These are phyloP conservation scores for Phoebastria nigripes DNA, from an alignment of 2,797 vertebrate genomes.

Conservation along the genomic window DNA sequence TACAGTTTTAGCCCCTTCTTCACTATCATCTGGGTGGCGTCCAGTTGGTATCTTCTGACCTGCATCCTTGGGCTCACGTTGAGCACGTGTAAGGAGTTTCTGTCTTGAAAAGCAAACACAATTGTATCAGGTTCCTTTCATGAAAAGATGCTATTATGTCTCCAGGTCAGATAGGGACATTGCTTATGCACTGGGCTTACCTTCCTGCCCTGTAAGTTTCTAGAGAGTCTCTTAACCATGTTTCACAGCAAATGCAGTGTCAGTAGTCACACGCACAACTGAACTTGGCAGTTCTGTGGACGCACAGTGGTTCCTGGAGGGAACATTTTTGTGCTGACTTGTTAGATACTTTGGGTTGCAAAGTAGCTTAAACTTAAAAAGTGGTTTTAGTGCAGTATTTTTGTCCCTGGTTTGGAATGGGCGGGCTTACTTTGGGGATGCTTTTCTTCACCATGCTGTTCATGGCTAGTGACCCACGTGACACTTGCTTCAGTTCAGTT, in stretches of 20 bases:
- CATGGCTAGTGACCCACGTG: neutral
- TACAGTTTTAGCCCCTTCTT: neutral
- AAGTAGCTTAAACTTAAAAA: neutral
- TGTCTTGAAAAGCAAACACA: neutral
- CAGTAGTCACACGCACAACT: neutral
- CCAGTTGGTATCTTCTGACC: neutral
- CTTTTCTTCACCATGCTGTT: neutral
- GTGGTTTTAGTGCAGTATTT: neutral
- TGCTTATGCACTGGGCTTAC: neutral
- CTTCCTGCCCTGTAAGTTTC: neutral
- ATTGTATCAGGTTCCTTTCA: neutral
- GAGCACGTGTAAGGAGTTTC: neutral
- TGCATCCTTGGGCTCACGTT: neutral
- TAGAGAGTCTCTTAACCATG: neutral
- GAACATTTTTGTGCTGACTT: neutral
- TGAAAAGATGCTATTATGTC: neutral
- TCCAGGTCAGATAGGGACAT: neutral
- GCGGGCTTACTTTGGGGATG: neutral
- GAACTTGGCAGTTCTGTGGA: neutral
- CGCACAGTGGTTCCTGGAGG: neutral
- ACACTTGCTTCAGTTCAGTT: neutral
- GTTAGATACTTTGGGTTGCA: neutral
- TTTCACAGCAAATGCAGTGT: neutral
- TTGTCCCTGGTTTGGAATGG: neutral
- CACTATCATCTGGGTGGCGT: fast-evolving